phyloP scores from a whole-genome alignment of 2,113 vertebrate species.

The Strigops habroptila region DNA sequence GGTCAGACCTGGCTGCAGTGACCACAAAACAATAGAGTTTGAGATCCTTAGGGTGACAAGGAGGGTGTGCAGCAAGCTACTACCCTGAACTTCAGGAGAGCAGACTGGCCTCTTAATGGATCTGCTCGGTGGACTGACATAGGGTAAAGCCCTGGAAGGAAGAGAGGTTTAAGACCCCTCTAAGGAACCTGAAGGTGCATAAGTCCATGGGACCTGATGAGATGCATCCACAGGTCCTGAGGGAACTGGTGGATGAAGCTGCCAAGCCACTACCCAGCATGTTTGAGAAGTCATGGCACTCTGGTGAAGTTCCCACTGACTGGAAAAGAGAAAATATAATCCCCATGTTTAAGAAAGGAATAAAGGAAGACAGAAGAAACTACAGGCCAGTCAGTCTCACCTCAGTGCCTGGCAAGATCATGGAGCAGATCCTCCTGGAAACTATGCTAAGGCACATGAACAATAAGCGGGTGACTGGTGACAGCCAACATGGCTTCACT shows the following conservation, averaged over 20 bases:
- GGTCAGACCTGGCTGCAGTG: neutral
- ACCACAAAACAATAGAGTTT: neutral
- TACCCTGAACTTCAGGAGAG: neutral
- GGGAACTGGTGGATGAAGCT: neutral
- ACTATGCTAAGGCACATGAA: neutral
- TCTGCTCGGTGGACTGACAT: neutral
- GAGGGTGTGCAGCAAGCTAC: neutral
- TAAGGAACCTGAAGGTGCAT: neutral
- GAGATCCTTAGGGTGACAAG: neutral
- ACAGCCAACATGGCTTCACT: neutral
- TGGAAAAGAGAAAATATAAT: neutral
- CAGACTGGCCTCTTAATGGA: neutral
- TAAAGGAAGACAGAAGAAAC: neutral
- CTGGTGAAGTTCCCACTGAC: neutral
- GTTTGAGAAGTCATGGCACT: neutral
- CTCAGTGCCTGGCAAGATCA: neutral
- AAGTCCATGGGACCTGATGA: neutral
- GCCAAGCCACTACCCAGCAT: neutral
- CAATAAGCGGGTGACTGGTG: neutral
- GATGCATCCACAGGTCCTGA: neutral
- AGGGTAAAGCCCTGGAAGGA: neutral
- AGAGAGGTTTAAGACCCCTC: neutral
- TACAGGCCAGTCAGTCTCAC: neutral
- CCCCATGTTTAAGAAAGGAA: neutral
- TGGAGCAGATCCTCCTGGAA: neutral